Conservation (phyloP, 2,888 invertebrate genomes). For the Mimumesa dahlbomi region DNA sequence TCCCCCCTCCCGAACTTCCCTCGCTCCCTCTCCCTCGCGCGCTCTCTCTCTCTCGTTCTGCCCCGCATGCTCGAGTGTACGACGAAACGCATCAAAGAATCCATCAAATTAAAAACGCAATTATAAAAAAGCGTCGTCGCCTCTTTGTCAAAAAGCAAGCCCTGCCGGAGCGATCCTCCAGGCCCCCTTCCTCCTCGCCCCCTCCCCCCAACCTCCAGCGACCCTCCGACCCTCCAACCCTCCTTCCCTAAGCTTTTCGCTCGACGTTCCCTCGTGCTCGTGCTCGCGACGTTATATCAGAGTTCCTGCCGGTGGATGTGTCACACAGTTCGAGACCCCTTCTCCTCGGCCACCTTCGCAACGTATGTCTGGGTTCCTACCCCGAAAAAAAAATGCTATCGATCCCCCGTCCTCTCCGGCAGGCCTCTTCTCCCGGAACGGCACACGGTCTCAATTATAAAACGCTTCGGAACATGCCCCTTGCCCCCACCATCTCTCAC, state of each 20-base stretch:
- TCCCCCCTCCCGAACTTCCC: slow-evolving; percentile 5
- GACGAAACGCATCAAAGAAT: slow-evolving; percentile 75
- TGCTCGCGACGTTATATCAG: slow-evolving; percentile 45
- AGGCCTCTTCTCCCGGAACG: slow-evolving; percentile 34
- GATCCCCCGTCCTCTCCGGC: slow-evolving; percentile 61
- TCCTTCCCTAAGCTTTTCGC: too few species aligned
- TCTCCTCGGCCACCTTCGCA: slow-evolving; percentile 51
- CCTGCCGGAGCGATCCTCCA: slow-evolving; percentile 56
- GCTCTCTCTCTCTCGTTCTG: slow-evolving; percentile 26
- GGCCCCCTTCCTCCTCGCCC: slow-evolving; percentile 31
- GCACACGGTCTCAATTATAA: slow-evolving; percentile 75
- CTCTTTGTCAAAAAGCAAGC: slow-evolving; percentile 75
- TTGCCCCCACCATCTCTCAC: too few species aligned
- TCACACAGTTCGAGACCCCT: slow-evolving; percentile 51
- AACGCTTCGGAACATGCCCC: slow-evolving; percentile 74
- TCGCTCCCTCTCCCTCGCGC: slow-evolving; percentile 39
- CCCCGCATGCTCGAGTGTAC: slow-evolving; percentile 55
- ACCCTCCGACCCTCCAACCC: slow-evolving; percentile 19
- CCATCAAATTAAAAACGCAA: slow-evolving; percentile 80
- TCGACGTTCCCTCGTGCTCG: slow-evolving; percentile 28
- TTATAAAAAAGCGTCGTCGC: slow-evolving; percentile 76
- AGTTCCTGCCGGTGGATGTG: slow-evolving; percentile 49
- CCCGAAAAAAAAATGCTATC: slow-evolving; percentile 71
- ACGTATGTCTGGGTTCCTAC: slow-evolving; percentile 65
- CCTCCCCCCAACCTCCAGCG: slow-evolving; percentile 15